Percentiles rank a stretch among this genome's conserved stretches.
phyloP scores from a whole-genome alignment of 2,797 vertebrate species.

The Tokudaia muenninki region DNA sequence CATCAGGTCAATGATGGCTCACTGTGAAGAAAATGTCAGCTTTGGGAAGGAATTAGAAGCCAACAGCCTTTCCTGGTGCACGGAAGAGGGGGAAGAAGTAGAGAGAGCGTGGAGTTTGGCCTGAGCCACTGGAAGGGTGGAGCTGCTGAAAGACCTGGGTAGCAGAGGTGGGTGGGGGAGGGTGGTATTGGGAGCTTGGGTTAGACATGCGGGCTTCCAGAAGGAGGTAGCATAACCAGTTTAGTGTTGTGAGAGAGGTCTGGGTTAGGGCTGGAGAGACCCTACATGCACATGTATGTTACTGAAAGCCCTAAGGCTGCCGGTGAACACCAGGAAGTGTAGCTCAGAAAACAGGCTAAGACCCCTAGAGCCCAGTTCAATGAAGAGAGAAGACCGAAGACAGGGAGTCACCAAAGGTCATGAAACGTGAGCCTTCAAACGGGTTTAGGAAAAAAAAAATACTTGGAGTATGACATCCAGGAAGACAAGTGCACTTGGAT shows the following conservation, averaged over 20 bases:
- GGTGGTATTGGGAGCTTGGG: background rate
- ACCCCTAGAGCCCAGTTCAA: background rate
- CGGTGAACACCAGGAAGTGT: background rate
- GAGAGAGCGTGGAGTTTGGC: background rate
- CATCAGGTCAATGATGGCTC: background rate
- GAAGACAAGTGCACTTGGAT: background rate
- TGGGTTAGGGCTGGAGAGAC: background rate
- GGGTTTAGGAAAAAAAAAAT: background rate
- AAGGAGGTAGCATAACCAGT: background rate
- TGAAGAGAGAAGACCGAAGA: background rate
- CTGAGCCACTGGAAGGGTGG: background rate
- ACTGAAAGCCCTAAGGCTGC: background rate
- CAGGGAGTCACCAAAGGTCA: background rate
- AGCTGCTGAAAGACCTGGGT: background rate
- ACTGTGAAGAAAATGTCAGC: background rate
- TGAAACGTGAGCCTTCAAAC: background rate
- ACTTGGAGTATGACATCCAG: background rate
- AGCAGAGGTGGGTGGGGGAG: background rate
- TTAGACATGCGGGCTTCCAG: background rate
- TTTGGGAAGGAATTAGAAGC: background rate
- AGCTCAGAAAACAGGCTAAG: background rate
- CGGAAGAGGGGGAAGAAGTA: background rate
- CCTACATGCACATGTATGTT: no score
- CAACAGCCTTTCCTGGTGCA: background rate
- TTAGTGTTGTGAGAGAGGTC: background rate